These are phyloP conservation scores for Trachymyrmex septentrionalis DNA, from an alignment of 1,140 invertebrate species.

Conservation along the genomic window DNA sequence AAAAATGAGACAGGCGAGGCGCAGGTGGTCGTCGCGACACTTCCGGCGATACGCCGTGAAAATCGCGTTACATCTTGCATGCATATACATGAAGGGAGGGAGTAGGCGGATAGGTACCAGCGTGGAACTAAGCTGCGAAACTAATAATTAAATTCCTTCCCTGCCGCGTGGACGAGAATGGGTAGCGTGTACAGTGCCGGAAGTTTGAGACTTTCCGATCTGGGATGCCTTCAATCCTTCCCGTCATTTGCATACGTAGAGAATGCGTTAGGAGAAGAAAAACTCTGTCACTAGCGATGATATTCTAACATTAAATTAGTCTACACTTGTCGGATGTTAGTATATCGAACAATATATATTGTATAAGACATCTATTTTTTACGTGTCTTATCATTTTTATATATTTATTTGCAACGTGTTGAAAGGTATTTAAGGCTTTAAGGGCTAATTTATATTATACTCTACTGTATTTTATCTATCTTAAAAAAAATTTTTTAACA, in stretches of 20 bases:
- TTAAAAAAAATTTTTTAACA: neutral
- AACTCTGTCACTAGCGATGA: constrained; percentile 43
- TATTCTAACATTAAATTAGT: constrained; percentile 6
- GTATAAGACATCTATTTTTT: neutral
- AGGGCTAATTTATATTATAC: neutral
- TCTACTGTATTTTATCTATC: neutral
- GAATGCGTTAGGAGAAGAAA: constrained; percentile 47
- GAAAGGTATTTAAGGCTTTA: neutral
- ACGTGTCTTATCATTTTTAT: neutral
- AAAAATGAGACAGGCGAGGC: neutral
- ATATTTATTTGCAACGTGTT: neutral
- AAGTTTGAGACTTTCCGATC: constrained; percentile 70
- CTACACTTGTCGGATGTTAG: neutral
- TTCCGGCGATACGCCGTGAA: constrained; percentile 68
- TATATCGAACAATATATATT: neutral
- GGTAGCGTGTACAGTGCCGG: constrained; percentile 54
- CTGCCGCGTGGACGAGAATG: constrained; percentile 58
- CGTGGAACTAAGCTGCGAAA: constrained; percentile 80
- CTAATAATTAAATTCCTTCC: constrained; percentile 83
- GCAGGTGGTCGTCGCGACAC: constrained; percentile 33
- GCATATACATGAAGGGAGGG: constrained; percentile 80
- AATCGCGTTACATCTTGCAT: constrained; percentile 77
- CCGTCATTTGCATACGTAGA: constrained; percentile 60
- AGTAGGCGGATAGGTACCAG: constrained; percentile 69
- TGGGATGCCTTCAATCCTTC: constrained; percentile 61